These are phyloP conservation scores for Spodoptera picta DNA, from an alignment of 2,888 invertebrate species.

Conservation along the genomic window DNA sequence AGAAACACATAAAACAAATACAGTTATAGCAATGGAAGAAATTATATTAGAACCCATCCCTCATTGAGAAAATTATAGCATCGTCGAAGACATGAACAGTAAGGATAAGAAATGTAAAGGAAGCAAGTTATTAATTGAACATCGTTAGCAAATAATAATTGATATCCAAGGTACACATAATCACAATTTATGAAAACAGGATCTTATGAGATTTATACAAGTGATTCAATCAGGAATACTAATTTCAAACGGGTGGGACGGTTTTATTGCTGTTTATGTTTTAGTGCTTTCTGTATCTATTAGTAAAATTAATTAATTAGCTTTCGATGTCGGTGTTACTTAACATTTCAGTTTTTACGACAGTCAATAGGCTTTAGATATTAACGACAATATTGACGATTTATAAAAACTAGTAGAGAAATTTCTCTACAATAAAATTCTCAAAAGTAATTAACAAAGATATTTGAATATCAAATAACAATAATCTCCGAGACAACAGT, in stretches of 20 bases:
- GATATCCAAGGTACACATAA: constrained; percentile 25
- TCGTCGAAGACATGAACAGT: constrained; percentile 23
- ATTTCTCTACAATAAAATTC: too few species aligned
- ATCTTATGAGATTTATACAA: constrained; percentile 25
- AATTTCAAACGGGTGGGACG: constrained; percentile 3
- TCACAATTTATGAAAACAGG: constrained; percentile 44
- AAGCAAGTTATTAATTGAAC: constrained; percentile 32
- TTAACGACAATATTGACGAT: too few species aligned
- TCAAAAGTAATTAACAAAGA: too few species aligned
- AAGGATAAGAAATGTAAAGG: constrained; percentile 41
- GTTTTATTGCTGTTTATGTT: constrained; percentile 4
- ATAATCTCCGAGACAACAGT: background rate
- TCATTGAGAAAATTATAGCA: constrained; percentile 22
- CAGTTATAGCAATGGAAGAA: constrained; percentile 15
- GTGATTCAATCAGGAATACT: constrained; percentile 47
- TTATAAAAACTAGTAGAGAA: too few species aligned
- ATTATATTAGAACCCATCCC: constrained; percentile 30
- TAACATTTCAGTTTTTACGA: too few species aligned
- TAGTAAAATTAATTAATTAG: too few species aligned
- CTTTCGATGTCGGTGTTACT: too few species aligned
- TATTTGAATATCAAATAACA: too few species aligned
- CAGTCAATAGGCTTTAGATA: too few species aligned
- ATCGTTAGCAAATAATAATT: constrained; percentile 40
- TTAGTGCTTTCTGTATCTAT: background rate
- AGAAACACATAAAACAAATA: constrained; percentile 15